Conservation (phyloP, 2,888 invertebrate species). For the Campopleginae sp. region DNA sequence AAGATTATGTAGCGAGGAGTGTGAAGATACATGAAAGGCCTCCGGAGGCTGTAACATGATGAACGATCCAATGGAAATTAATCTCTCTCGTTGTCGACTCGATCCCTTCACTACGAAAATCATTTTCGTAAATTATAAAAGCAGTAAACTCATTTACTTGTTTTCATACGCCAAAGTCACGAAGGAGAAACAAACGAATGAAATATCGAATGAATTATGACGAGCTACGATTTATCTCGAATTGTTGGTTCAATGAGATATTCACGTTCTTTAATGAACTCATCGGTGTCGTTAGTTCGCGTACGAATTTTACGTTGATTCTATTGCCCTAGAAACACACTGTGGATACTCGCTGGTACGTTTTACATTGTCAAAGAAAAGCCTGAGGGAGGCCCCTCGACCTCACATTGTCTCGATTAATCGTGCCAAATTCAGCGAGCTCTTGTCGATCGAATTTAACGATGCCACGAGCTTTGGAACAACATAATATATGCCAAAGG, state of each 20-base stretch:
- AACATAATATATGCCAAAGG: constrained; percentile 40
- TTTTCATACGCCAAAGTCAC: neutral
- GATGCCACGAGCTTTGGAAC: constrained; percentile 31
- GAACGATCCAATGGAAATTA: constrained; percentile 63
- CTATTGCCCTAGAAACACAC: constrained; percentile 43
- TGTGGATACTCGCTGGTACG: constrained; percentile 57
- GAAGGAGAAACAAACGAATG: neutral
- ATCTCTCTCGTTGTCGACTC: constrained; percentile 49
- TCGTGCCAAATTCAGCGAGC: constrained; percentile 60
- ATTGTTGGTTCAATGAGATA: neutral
- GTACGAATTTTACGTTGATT: neutral
- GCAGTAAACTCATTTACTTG: neutral
- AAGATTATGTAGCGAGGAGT: constrained; percentile 61
- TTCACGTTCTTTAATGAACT: neutral
- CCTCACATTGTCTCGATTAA: constrained; percentile 63
- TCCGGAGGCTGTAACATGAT: constrained; percentile 59
- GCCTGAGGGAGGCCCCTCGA: constrained; percentile 56
- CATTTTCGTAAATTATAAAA: constrained; percentile 11
- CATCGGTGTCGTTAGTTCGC: neutral
- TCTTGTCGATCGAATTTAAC: constrained; percentile 63
- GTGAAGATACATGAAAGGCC: constrained; percentile 62
- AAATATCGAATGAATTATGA: neutral
- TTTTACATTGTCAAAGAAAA: constrained; percentile 29
- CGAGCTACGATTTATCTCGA: neutral
- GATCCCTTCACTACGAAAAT: constrained; percentile 19